These are phyloP conservation scores for Pterois miles DNA, from an alignment of 2,797 vertebrate genomes.

Conservation along the genomic window DNA sequence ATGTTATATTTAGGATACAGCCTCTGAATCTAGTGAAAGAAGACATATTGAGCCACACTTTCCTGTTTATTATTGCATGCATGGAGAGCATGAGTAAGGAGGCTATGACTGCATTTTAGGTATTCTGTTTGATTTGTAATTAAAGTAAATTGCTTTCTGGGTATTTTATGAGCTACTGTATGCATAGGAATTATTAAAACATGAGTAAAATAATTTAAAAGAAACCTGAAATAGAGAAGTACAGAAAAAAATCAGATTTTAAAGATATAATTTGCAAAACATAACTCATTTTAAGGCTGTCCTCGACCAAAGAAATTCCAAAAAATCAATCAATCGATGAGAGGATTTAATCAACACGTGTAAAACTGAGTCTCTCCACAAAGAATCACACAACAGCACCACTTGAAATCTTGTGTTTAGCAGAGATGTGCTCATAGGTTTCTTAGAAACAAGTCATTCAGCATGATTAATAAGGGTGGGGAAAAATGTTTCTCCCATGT, in stretches of 20 bases:
- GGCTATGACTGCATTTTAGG: background rate
- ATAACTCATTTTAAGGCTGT: too few species aligned
- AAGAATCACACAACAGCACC: too few species aligned
- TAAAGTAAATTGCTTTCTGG: background rate
- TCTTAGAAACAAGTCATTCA: too few species aligned
- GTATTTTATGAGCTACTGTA: background rate
- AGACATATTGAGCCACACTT: background rate
- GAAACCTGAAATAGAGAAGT: background rate
- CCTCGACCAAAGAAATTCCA: too few species aligned
- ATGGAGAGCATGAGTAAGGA: background rate
- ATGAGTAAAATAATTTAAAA: background rate
- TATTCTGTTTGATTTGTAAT: slow-evolving; percentile 7
- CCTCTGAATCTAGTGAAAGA: background rate
- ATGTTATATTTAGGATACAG: slow-evolving; percentile 18
- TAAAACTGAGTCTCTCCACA: too few species aligned
- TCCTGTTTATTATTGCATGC: background rate
- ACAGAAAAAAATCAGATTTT: too few species aligned
- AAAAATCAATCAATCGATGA: too few species aligned
- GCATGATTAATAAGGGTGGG: too few species aligned
- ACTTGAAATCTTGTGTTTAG: too few species aligned
- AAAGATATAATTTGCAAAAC: background rate
- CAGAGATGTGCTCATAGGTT: too few species aligned
- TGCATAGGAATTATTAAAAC: background rate
- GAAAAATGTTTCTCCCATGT: too few species aligned
- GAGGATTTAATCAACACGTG: too few species aligned